A percentile compares a stretch with the other conserved stretches of the same genome.
phyloP scores from a whole-genome alignment of 2,113 vertebrate species.

The crab-eating macaque (Macaca fascicularis) region DNA sequence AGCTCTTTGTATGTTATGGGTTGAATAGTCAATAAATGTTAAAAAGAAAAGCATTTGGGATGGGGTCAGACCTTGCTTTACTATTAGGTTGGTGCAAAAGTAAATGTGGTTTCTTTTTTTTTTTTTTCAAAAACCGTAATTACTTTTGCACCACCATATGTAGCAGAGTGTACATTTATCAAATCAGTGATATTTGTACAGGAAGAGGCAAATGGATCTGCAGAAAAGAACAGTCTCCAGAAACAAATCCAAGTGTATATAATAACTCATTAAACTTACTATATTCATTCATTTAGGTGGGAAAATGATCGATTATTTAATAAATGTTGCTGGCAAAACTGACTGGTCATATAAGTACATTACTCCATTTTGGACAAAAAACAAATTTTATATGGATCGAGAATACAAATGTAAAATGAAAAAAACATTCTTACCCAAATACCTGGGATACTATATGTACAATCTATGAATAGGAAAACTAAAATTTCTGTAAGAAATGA shows the following conservation, averaged over 20 bases:
- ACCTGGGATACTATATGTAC: neutral
- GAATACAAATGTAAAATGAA: neutral
- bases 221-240: neutral
- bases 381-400: neutral
- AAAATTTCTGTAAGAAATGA: constrained; percentile 28
- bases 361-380: neutral
- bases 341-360: neutral
- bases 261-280: neutral
- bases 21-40: neutral
- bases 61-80: neutral
- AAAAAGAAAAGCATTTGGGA: neutral
- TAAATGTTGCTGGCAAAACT: constrained; percentile 24
- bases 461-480: neutral
- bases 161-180: neutral
- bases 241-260: neutral
- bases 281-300: neutral
- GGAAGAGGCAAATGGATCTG: neutral
- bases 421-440: neutral
- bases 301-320: neutral
- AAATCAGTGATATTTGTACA: neutral
- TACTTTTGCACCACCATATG: too few relatives aligned
- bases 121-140: too few relatives aligned
- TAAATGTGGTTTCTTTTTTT: too few relatives aligned
- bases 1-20: neutral
- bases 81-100: neutral